phyloP scores from a whole-genome alignment of 2,113 vertebrate genomes.

The Oncorhynchus kisutch region DNA sequence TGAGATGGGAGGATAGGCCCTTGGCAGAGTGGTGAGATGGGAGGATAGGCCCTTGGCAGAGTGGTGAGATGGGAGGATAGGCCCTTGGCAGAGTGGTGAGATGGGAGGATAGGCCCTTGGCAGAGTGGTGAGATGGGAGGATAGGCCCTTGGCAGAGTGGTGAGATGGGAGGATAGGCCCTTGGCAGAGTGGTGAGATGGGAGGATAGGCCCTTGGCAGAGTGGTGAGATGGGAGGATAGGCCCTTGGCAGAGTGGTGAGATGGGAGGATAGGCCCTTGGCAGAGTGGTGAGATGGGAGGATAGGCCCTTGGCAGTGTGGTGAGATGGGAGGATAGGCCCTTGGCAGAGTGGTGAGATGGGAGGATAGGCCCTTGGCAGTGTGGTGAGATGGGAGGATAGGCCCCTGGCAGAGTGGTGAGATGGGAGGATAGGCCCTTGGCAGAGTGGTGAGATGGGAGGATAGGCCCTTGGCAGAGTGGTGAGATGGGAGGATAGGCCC shows the following conservation, averaged over 20 bases:
- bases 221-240: background rate
- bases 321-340: too few relatives aligned
- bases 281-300: constrained; percentile 1
- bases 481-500: too few relatives aligned
- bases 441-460: too few relatives aligned
- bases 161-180: too few relatives aligned
- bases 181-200: constrained; percentile 11
- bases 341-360: constrained; percentile 12
- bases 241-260: constrained; percentile 11
- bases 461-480: too few relatives aligned
- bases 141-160: constrained; percentile 12
- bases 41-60: constrained; percentile 9
- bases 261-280: background rate
- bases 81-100: constrained; percentile 11
- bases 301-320: constrained; percentile 2
- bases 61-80: background rate
- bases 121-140: constrained; percentile 1
- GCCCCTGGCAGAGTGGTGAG: constrained; percentile 11
- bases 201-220: constrained; percentile 9
- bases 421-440: too few relatives aligned
- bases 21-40: constrained; percentile 11
- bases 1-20: too few relatives aligned
- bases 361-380: constrained; percentile 2
- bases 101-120: background rate
- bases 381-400: too few relatives aligned